Evolutionary conservation across 2,113 vertebrate genomes (phyloP).

Genomic region (Cyprinus carpio): DNA sequence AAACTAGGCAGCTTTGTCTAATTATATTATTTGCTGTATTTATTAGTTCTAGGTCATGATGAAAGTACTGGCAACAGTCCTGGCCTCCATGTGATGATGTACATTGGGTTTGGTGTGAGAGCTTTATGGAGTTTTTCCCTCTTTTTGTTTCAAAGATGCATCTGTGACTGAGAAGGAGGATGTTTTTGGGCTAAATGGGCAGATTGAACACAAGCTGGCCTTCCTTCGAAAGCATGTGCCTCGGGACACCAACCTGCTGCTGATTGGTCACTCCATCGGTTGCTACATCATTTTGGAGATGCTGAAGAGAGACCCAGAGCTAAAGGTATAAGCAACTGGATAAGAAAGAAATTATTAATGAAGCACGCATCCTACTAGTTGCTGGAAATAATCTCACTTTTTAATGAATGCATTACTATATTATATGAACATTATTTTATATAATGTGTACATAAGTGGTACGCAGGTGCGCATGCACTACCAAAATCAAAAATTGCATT

Average conservation of each 20-base stretch:
- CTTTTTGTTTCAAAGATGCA: constrained; percentile 69
- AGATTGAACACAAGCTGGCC: constrained; percentile 90
- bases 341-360: not conserved
- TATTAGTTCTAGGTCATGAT: constrained; percentile 14
- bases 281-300: constrained; percentile 89
- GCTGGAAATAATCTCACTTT: not conserved
- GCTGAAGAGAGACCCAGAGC: constrained; percentile 83
- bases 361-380: not conserved
- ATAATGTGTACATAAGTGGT: no score
- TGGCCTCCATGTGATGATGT: not conserved
- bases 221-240: constrained; percentile 86
- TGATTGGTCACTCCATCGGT: constrained; percentile 93
- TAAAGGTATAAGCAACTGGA: constrained; percentile 75
- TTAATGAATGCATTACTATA: not conserved
- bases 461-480: no score
- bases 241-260: constrained; percentile 79
- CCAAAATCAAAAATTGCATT: no score
- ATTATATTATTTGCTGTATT: constrained; percentile 23
- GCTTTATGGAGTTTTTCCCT: not conserved
- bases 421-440: no score
- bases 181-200: constrained; percentile 87
- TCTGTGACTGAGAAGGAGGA: constrained; percentile 74
- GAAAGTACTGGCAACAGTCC: not conserved
- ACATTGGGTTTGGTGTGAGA: not conserved
- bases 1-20: constrained; percentile 31